These are phyloP conservation scores for Pocillopora grandis DNA, from an alignment of 92 coral and sea anemone species.

Conservation along the genomic window DNA sequence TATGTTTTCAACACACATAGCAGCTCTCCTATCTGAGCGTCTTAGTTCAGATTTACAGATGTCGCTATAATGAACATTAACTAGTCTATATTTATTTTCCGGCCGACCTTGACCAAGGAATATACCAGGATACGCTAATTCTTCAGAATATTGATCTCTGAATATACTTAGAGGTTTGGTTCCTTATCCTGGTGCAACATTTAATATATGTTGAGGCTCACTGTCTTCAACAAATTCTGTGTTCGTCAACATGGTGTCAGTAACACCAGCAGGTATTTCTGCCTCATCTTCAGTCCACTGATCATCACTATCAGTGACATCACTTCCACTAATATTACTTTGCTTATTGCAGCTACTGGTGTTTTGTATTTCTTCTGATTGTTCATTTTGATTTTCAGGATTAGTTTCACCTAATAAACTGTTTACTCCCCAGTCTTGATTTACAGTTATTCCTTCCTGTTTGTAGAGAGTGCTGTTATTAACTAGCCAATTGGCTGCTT, in stretches of 20 bases:
- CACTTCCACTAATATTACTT: not conserved
- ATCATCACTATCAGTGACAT: not conserved
- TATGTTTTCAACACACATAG: constrained; percentile 20
- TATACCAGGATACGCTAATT: not conserved
- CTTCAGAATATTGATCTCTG: too few species aligned
- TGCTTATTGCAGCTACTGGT: constrained; percentile 1
- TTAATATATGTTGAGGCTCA: constrained; percentile 35
- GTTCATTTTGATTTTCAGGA: constrained; percentile 8
- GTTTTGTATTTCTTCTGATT: not conserved
- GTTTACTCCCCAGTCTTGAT: constrained; percentile 33
- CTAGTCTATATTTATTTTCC: too few species aligned
- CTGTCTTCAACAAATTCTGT: constrained; percentile 10
- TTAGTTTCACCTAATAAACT: constrained; percentile 13
- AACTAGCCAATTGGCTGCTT: constrained; percentile 50
- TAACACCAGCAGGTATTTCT: constrained; percentile 57
- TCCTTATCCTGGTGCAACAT: not conserved
- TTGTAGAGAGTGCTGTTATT: constrained; percentile 41
- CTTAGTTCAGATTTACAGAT: constrained; percentile 31
- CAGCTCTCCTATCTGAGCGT: constrained; percentile 6
- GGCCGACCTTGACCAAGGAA: too few species aligned
- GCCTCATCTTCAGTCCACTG: constrained; percentile 36
- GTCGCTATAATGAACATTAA: too few species aligned
- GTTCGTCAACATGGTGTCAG: constrained; percentile 54
- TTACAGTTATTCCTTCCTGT: constrained; percentile 29
- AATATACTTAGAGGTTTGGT: too few species aligned